A percentile compares a stretch with the other conserved stretches of the same genome.
Conservation (phyloP, 2,113 vertebrate species). For the Nyctibius bracteatus region DNA sequence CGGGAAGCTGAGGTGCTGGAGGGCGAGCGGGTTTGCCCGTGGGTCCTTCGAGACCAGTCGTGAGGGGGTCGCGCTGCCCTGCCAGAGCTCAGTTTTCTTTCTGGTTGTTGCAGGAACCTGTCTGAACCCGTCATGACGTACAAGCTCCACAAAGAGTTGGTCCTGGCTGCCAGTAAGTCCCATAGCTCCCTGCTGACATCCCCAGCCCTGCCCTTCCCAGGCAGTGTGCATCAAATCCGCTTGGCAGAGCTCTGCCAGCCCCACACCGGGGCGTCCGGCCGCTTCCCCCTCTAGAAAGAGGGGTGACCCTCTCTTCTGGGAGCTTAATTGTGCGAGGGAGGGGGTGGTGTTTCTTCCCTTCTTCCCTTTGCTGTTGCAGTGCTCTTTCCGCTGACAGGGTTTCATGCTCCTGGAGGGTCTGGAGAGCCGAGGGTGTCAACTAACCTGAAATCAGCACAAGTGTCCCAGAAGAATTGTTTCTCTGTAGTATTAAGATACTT, state of each 20-base stretch:
- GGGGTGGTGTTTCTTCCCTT: neutral
- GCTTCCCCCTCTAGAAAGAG: neutral
- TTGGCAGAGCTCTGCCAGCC: neutral
- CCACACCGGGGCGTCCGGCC: fast-evolving
- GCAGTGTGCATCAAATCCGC: neutral
- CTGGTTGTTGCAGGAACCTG: constrained; percentile 82
- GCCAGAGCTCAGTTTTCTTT: constrained; percentile 39
- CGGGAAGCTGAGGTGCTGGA: neutral
- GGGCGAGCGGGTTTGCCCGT: neutral
- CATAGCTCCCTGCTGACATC: neutral
- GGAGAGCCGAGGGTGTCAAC: neutral
- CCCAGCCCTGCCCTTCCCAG: neutral
- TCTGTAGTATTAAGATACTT: neutral
- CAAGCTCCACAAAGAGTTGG: constrained; percentile 88
- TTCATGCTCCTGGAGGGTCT: neutral
- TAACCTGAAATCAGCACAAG: neutral
- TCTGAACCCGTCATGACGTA: constrained; percentile 97
- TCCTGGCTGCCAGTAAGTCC: constrained; percentile 93
- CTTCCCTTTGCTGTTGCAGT: neutral
- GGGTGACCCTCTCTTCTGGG: neutral
- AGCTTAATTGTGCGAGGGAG: neutral
- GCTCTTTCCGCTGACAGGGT: neutral
- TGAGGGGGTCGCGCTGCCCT: neutral
- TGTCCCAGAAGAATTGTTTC: neutral
- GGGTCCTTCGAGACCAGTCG: fast-evolving